Percentiles rank a stretch among this genome's conserved stretches.
These are phyloP conservation scores for Glyptemys insculpta DNA, from an alignment of 2,797 vertebrate genomes.

Conservation along the genomic window DNA sequence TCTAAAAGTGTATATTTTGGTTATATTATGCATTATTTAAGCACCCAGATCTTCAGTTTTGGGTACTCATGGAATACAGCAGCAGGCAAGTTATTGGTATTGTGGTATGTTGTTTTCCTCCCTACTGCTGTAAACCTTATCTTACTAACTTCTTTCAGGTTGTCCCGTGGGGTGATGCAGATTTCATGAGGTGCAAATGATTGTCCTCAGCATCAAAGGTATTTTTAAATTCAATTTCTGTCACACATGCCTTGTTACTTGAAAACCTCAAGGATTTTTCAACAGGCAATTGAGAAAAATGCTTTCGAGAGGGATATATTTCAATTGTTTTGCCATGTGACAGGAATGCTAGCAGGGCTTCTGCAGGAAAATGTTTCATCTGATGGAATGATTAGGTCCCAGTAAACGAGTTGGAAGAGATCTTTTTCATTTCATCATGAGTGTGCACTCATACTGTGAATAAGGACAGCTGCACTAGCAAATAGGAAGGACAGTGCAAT, in stretches of 20 bases:
- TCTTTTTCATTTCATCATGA: not conserved
- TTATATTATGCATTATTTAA: not conserved
- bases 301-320: not conserved
- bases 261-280: not conserved
- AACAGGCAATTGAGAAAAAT: not conserved
- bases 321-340: not conserved
- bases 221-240: not conserved
- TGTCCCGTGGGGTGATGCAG: slow-evolving; percentile 86
- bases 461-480: not conserved
- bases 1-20: not conserved
- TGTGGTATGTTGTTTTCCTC: not conserved
- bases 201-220: slow-evolving; percentile 85
- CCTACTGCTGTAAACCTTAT: not conserved
- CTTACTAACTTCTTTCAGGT: slow-evolving; percentile 69
- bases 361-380: not conserved
- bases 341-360: not conserved
- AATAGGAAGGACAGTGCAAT: not conserved
- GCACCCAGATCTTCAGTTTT: not conserved
- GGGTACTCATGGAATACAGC: not conserved
- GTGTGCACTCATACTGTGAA: not conserved
- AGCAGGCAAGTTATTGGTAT: not conserved
- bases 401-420: not conserved
- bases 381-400: not conserved
- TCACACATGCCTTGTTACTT: not conserved
- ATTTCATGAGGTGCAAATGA: slow-evolving; percentile 84